These are phyloP conservation scores for Leuctra nigra DNA, from an alignment of 2,888 invertebrate species.

Conservation along the genomic window DNA sequence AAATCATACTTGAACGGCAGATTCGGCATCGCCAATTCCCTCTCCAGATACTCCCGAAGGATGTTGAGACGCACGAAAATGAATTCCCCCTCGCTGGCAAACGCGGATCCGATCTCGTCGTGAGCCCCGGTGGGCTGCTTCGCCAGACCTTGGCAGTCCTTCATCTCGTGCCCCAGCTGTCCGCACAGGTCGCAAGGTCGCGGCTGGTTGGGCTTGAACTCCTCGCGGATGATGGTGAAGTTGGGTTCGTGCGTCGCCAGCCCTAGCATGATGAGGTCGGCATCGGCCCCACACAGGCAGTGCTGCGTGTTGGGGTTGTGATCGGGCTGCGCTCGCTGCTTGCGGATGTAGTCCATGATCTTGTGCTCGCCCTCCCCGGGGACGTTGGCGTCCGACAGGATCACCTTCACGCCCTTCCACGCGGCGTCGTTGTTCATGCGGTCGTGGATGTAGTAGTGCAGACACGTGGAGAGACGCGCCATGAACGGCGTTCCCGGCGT, in stretches of 20 bases:
- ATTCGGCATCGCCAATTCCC: conserved; percentile 83
- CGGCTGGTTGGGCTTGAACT: conserved; percentile 96
- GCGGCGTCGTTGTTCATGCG: conserved; percentile 89
- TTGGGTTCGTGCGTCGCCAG: conserved; percentile 98
- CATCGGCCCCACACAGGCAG: conserved; percentile 96
- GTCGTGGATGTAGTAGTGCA: conserved; percentile 79
- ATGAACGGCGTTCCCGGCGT: conserved; percentile 99
- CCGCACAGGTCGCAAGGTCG: conserved; percentile 94
- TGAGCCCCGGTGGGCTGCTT: conserved; percentile 48
- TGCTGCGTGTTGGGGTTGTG: conserved; percentile 98
- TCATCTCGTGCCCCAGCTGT: conserved; percentile 85
- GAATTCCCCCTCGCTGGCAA: conserved; percentile 73
- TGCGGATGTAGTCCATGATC: conserved; percentile 98
- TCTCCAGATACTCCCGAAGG: conserved; percentile 86
- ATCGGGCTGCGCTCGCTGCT: conserved; percentile 87
- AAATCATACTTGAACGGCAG: conserved; percentile 92
- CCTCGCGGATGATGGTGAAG: conserved; percentile 97
- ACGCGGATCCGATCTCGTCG: conserved; percentile 51
- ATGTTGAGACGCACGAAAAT: conserved; percentile 93
- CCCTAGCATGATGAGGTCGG: conserved; percentile 96
- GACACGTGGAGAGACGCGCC: conserved; percentile 78
- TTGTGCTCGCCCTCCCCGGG: conserved; percentile 99
- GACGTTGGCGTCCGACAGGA: conserved; percentile 98
- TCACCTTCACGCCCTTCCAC: conserved; percentile 89
- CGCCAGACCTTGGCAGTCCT: conserved; percentile 65